phyloP scores from a whole-genome alignment of 2,888 invertebrate genomes.

The Penaeus monodon region DNA sequence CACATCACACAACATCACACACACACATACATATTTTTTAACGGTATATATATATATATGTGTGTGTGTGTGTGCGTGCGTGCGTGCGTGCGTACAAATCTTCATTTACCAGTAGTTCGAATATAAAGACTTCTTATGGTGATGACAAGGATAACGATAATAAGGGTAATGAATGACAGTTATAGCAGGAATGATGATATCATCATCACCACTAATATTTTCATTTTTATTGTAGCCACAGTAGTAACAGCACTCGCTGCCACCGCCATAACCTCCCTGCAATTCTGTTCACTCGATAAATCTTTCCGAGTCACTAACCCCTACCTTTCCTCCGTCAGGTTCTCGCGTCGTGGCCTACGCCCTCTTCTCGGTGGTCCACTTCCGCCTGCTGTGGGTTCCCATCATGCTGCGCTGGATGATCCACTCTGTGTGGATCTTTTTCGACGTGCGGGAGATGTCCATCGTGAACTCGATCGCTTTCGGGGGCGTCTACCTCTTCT shows the following conservation, averaged over 20 bases:
- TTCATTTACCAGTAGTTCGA: too few species aligned
- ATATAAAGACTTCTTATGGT: too few species aligned
- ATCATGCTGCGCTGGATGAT: constrained; percentile 57
- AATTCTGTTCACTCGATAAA: not conserved
- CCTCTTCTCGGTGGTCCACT: constrained; percentile 53
- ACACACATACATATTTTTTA: too few species aligned
- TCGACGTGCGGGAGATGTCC: constrained; percentile 63
- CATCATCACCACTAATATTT: not conserved
- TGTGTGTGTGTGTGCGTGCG: too few species aligned
- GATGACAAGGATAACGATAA: too few species aligned
- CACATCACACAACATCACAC: too few species aligned
- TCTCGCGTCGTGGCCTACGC: constrained; percentile 62
- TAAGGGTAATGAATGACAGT: too few species aligned
- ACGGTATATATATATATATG: too few species aligned
- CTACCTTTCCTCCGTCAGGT: constrained; percentile 14
- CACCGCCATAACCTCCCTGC: not conserved
- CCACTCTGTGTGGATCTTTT: constrained; percentile 59
- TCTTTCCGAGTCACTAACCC: not conserved
- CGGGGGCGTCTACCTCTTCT: constrained; percentile 64
- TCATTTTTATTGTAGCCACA: not conserved
- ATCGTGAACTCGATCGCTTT: constrained; percentile 62
- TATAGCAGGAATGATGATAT: too few species aligned
- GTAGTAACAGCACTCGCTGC: not conserved
- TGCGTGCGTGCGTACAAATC: too few species aligned
- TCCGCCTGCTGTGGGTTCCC: constrained; percentile 55